A percentile compares a stretch with the other conserved stretches of the same genome.
Conservation (phyloP, 2,113 vertebrate species). For the Todiramphus saurophagus region DNA sequence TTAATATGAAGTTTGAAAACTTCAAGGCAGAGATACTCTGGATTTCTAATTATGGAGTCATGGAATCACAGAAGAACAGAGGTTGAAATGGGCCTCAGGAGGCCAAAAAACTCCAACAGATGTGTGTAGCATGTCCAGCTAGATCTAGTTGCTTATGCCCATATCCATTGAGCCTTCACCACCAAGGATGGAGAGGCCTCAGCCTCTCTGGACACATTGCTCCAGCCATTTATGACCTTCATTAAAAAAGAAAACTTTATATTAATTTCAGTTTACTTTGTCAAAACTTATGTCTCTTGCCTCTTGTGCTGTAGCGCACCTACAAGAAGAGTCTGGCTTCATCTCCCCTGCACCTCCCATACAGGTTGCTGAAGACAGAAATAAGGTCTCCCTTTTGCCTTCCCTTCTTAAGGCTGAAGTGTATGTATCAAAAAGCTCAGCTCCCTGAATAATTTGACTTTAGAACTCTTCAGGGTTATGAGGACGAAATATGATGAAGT, state of each 20-base stretch:
- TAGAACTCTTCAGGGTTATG: neutral
- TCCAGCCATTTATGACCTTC: neutral
- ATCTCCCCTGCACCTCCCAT: neutral
- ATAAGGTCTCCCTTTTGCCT: neutral
- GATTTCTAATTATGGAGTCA: neutral
- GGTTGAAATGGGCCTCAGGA: neutral
- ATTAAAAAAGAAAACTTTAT: neutral
- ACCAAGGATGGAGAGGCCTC: neutral
- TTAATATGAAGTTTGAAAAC: neutral
- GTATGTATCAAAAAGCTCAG: neutral
- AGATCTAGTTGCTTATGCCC: neutral
- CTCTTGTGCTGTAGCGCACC: neutral
- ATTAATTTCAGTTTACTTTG: neutral
- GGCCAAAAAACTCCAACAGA: neutral
- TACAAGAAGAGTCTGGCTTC: neutral
- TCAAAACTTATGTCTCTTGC: neutral
- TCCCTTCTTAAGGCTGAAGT: neutral
- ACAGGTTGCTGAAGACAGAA: neutral
- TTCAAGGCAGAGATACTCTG: neutral
- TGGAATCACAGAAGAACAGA: neutral
- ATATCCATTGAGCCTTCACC: neutral
- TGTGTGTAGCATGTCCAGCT: neutral
- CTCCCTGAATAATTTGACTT: neutral
- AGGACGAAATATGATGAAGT: slow-evolving; percentile 23
- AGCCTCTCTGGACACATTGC: neutral